Percentiles rank a stretch among this genome's conserved stretches.
These are phyloP conservation scores for Potamilus streckersoni DNA, from an alignment of 1,140 invertebrate genomes.

Conservation along the genomic window DNA sequence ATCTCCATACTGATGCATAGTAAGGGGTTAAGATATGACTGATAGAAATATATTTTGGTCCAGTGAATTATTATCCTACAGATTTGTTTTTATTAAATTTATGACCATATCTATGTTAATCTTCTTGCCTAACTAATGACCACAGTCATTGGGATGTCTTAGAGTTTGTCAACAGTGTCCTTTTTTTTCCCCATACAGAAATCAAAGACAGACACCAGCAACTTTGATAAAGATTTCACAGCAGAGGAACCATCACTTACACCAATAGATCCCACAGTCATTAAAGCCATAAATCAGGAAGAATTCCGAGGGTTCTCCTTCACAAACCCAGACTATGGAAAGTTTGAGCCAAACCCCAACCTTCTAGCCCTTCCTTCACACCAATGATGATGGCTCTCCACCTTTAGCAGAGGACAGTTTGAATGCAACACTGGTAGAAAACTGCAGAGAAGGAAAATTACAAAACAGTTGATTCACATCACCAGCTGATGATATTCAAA, in stretches of 20 bases:
- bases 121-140: background rate
- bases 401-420: too few species aligned
- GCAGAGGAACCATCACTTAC: constrained; percentile 97
- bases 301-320: constrained; percentile 98
- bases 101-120: too few species aligned
- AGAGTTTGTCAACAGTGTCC: constrained; percentile 10
- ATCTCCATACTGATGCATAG: too few species aligned
- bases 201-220: constrained; percentile 96
- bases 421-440: too few species aligned
- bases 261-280: constrained; percentile 89
- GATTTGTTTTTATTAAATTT: too few species aligned
- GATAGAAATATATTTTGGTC: too few species aligned
- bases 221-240: constrained; percentile 99
- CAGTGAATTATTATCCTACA: too few species aligned
- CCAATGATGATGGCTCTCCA: too few species aligned
- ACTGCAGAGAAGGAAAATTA: too few species aligned
- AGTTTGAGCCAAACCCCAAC: constrained; percentile 39
- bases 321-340: constrained; percentile 86
- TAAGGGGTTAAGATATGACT: too few species aligned
- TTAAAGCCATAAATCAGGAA: constrained; percentile 95
- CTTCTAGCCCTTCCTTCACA: background rate
- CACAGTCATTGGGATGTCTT: background rate
- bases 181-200: constrained; percentile 78
- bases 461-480: too few species aligned
- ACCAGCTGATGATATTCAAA: too few species aligned